Evolutionary conservation across 1,140 invertebrate species (phyloP), one percentile per base, ranked within the genome.

Genomic region (Hylaeus anthracinus): DNA sequence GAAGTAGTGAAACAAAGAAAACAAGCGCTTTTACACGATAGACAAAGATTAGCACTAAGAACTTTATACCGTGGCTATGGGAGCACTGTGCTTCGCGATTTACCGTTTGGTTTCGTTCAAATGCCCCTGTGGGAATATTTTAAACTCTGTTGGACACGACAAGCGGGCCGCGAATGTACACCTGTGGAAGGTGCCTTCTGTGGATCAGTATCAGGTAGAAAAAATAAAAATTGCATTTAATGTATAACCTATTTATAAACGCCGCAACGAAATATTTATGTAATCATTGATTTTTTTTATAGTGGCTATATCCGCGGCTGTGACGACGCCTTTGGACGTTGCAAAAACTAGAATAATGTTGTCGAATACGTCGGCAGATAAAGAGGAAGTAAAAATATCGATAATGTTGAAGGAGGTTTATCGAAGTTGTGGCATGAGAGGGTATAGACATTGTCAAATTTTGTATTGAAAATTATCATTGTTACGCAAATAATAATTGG

Each of bases 271-370:
- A 39, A 72, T n/a, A 58, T 66, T 37, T 39, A 4, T 56, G 37
- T 0, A 8, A 67, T 26, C n/a, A 15, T 45, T 63, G 2, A 66
- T 61, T 81, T 72, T 81, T 72, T 82, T 91, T 12, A 2, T 74
- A 96, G 96, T 98, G 6, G 97, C 95, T 4, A 94, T 97, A 84
- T 95, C 98, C 12, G 98, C 97, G 1, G 96, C 95, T 0, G 73
- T 97, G 1, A 99, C 98, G 1, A 99, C 98, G 0, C 98, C 98
- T 1, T 93, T 99, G 37, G 99, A 99, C 94, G 97, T 99, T 12
- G 97, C 97, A 0, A 99, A 99, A 94, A 99, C 99, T 1, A 94
- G 98, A 88, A 99, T 99, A 75, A 99, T 99, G 98, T 93, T 99
- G 12, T 89, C 90, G 0, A 83, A 82, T 55, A 82, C 73, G 5